A percentile compares a stretch with the other conserved stretches of the same genome.
These are phyloP conservation scores for Lycodopsis pacificus DNA, from an alignment of 2,797 vertebrate genomes.

Conservation along the genomic window DNA sequence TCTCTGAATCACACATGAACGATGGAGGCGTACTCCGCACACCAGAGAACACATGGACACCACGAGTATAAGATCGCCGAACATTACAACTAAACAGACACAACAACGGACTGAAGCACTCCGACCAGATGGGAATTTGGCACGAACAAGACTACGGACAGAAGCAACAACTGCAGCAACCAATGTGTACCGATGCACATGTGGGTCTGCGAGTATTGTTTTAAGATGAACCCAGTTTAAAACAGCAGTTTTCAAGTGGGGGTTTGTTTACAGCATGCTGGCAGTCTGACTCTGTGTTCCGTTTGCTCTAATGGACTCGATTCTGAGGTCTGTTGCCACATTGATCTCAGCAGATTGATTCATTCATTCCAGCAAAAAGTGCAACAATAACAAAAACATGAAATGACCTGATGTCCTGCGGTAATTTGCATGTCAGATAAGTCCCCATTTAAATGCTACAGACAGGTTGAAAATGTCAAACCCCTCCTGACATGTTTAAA, in stretches of 20 bases:
- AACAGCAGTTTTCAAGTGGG: too few species aligned
- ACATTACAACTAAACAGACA: neutral
- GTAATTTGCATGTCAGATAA: neutral
- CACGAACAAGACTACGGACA: too few species aligned
- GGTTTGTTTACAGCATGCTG: neutral
- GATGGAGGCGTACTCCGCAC: neutral
- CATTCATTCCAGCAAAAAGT: neutral
- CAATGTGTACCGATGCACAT: too few species aligned
- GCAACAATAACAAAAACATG: neutral
- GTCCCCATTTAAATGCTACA: neutral
- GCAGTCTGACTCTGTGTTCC: neutral
- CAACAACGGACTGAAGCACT: too few species aligned
- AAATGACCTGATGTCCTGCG: neutral
- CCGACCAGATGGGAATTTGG: too few species aligned
- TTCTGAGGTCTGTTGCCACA: conserved; percentile 13
- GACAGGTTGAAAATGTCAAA: conserved; percentile 39
- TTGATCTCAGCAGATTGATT: neutral
- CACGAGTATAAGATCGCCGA: neutral
- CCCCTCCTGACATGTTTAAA: neutral
- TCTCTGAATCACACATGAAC: neutral
- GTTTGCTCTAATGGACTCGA: conserved; percentile 11
- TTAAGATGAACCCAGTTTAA: too few species aligned
- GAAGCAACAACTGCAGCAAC: too few species aligned
- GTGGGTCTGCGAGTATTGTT: too few species aligned
- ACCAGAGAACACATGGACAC: neutral